Evolutionary conservation across 2,888 invertebrate genomes (phyloP).

Genomic region (Tipula vernalis): DNA sequence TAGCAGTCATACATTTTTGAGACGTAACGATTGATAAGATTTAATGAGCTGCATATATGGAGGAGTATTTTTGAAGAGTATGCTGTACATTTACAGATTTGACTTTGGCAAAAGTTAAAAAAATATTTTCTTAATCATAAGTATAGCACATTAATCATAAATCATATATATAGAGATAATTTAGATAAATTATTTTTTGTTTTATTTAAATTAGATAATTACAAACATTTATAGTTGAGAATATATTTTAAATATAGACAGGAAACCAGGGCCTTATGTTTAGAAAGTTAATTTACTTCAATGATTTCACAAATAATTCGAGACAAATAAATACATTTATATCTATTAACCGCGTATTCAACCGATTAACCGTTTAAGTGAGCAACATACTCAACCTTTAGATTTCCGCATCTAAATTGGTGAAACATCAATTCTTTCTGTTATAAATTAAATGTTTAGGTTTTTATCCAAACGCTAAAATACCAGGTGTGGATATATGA

Average conservation of each 20-base stretch:
- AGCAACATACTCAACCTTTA: background rate
- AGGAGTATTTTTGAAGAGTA: background rate
- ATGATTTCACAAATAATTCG: background rate
- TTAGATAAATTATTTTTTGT: background rate
- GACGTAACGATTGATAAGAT: background rate
- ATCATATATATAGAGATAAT: background rate
- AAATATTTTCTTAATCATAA: background rate
- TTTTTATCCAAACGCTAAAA: no score
- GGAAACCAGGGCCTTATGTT: background rate
- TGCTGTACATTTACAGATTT: background rate
- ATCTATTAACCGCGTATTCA: no score
- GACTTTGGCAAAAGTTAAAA: background rate
- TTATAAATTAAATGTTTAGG: no score
- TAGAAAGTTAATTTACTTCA: no score
- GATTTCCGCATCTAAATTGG: no score
- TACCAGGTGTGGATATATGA: no score
- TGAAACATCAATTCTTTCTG: no score
- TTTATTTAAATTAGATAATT: background rate
- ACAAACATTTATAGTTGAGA: background rate
- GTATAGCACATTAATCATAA: background rate
- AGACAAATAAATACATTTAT: background rate
- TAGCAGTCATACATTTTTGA: background rate
- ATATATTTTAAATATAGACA: background rate
- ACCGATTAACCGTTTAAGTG: background rate
- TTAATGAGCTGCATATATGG: background rate